A percentile compares a stretch with the other conserved stretches of the same genome.
These are phyloP conservation scores for Neogale vison DNA, from an alignment of 2,113 vertebrate species.

Conservation along the genomic window DNA sequence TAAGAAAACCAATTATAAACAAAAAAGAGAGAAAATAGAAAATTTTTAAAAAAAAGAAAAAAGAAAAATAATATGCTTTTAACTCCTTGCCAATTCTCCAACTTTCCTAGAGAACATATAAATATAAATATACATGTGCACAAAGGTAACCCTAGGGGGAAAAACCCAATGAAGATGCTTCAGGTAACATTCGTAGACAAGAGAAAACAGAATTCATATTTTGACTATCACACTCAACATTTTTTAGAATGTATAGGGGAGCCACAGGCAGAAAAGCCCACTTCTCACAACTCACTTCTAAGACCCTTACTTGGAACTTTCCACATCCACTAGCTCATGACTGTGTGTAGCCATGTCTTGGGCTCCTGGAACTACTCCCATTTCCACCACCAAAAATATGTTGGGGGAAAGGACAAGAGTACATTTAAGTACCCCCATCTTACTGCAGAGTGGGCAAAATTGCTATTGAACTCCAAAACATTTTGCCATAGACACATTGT, in stretches of 20 bases:
- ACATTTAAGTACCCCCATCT: not conserved
- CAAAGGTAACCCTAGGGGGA: not conserved
- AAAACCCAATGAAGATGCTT: not conserved
- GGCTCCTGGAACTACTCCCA: not conserved
- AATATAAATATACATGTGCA: not conserved
- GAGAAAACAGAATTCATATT: not conserved
- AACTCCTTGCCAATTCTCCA: not conserved
- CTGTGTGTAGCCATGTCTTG: not conserved
- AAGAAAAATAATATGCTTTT: not conserved
- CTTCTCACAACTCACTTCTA: not conserved
- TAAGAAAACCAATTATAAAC: not conserved
- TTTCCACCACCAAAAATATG: not conserved
- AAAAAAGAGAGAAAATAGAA: not conserved
- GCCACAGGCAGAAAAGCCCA: not conserved
- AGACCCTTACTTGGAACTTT: not conserved
- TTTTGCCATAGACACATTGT: constrained; percentile 62
- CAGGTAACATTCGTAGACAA: not conserved
- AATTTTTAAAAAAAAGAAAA: too few relatives aligned
- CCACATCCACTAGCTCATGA: not conserved
- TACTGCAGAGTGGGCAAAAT: not conserved
- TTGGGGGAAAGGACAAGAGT: not conserved
- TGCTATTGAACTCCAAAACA: constrained; percentile 45
- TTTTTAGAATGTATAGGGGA: not conserved
- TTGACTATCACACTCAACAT: not conserved
- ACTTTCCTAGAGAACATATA: not conserved